phyloP scores from a whole-genome alignment of 2,797 vertebrate species.

The Girardinus metallicus region DNA sequence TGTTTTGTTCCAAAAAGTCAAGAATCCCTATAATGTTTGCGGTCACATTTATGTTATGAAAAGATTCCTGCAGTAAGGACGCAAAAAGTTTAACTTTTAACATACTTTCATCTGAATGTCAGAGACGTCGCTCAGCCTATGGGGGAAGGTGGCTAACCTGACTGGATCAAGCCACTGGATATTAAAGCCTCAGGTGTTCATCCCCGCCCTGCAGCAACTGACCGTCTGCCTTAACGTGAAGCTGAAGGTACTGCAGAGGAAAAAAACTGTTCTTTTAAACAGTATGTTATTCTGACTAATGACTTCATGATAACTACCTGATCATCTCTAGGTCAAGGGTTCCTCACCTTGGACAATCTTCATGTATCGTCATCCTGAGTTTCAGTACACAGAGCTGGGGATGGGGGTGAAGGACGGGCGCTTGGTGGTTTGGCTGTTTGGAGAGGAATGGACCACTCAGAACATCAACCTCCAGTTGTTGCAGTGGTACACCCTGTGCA shows the following conservation, averaged over 20 bases:
- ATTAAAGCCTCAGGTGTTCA: conserved; percentile 44
- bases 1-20: neutral
- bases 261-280: neutral
- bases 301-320: neutral
- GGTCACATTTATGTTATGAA: neutral
- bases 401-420: conserved; percentile 34
- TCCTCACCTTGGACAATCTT: conserved; percentile 70
- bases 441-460: conserved; percentile 51
- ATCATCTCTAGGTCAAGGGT: conserved; percentile 11
- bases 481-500: conserved; percentile 77
- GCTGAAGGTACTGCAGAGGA: conserved; percentile 40
- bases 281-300: neutral
- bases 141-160: conserved; percentile 74
- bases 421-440: conserved; percentile 75
- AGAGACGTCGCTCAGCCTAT: conserved; percentile 65
- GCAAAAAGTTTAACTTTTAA: neutral
- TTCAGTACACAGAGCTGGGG: conserved; percentile 64
- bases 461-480: neutral
- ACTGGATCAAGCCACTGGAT: conserved; percentile 60
- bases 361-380: conserved; percentile 69
- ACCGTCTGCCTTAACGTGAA: conserved; percentile 76
- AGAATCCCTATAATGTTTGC: neutral
- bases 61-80: neutral
- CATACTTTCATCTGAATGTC: neutral
- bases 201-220: conserved; percentile 73